Base-by-base conservation (phyloP, 2,888 invertebrate species). In the Drosophila mercatorum region DNA sequence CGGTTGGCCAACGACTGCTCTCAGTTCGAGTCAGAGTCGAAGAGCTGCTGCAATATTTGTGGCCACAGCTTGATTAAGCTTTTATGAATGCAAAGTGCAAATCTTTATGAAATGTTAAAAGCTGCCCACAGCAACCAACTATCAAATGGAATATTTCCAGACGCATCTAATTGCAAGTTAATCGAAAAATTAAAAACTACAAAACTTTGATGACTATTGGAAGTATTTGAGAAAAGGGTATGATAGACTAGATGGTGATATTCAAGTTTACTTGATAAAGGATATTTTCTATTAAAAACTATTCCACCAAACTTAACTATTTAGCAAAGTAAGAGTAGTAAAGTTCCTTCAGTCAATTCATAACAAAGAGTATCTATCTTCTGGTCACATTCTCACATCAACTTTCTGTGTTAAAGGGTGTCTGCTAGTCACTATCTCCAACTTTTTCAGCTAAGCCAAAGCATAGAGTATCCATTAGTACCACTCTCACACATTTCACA, bases 21-120 rank as follows among this genome's bases (percentile, higher is more conserved):
- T 66, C 8, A 44, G 11, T 11, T 22, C 5, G 5, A 12, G 49
- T 41, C 36, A 28, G 49, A 51, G 34, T 65, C 22, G 22, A 22
- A 22, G 22, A 22, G 22, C 22, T 22, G 22, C 55, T 59, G 40
- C 11, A 57, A 57, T 57, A 53, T 43, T 34, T 72, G 51, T 66
- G 77, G 56, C 59, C 59, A 66, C 41, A 38, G 49, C 31, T 61
- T 46, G 28, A 40, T 71, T 51, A 59, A 66, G 38, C 47, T 71
- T 66, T 71, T 63, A 72, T 63, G 31, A 14, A 34, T 58, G 40
- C 43, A 36, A 40, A 59, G 51, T 74, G 46, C 14, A 38, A 62
- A 47, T 51, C 46, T 38, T 59, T 46, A 43, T 75, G 47, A 34
- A 53, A 53, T 40, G 38, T 26, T 40, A 17, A 51, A 26, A 57